phyloP scores from a whole-genome alignment of 2,888 invertebrate species.

The Cerastis leucographa region DNA sequence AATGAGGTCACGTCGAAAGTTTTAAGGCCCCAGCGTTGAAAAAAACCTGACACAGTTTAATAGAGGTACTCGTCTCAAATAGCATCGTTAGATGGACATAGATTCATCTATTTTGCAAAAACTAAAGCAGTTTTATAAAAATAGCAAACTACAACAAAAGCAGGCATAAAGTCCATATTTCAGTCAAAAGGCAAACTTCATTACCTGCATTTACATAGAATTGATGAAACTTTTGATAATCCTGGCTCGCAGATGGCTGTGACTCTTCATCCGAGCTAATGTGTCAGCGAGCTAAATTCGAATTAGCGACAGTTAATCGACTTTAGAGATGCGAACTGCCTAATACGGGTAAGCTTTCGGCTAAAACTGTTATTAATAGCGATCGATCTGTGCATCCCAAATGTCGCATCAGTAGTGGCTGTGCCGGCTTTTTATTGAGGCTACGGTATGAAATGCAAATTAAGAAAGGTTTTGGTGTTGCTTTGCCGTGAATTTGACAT shows the following conservation, averaged over 20 bases:
- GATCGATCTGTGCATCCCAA: constrained; percentile 57
- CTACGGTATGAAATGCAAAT: constrained; percentile 48
- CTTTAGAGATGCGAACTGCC: constrained; percentile 71
- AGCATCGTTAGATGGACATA: constrained; percentile 11
- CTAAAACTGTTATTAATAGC: constrained; percentile 74
- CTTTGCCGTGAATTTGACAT: constrained; percentile 31
- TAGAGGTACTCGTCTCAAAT: constrained; percentile 17
- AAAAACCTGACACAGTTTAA: constrained; percentile 57
- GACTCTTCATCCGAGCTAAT: constrained; percentile 68
- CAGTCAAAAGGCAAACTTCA: constrained; percentile 40
- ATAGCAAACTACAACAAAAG: background rate
- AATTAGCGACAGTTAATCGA: constrained; percentile 76
- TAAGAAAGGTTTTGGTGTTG: constrained; percentile 29
- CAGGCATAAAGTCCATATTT: constrained; percentile 35
- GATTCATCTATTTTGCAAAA: background rate
- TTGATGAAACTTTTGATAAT: constrained; percentile 63
- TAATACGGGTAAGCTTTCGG: constrained; percentile 71
- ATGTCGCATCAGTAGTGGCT: constrained; percentile 44
- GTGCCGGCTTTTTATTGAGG: constrained; percentile 44
- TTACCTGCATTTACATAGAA: constrained; percentile 61
- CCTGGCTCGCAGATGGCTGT: constrained; percentile 63
- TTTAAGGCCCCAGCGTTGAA: constrained; percentile 34
- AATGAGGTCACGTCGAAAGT: constrained; percentile 58
- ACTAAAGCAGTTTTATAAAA: constrained; percentile 7
- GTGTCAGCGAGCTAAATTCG: constrained; percentile 75